Evolutionary conservation across 2,888 invertebrate genomes (phyloP), one percentile per base, ranked within the genome.

Genomic region (Nipponacmea schrenckii): DNA sequence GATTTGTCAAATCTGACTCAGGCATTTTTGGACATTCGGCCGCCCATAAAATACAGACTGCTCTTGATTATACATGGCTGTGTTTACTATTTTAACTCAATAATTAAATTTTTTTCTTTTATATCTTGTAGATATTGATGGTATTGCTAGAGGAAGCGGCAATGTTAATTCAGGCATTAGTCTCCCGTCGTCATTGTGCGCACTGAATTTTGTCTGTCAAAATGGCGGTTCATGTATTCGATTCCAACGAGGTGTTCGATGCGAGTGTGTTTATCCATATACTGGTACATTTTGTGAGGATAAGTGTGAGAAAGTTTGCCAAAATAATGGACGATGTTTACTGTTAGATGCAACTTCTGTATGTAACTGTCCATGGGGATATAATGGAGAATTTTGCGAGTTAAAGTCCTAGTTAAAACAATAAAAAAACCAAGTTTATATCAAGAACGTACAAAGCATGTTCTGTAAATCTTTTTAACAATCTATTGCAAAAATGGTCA

Each of bases 301-400:
- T 24, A 20, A 12, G 20, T 56, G 56, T 24, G 56, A 20, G 24
- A 56, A 56, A 15, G 20, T 12, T 20, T 56, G 56, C 24, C 56
- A 56, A 24, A 56, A 56, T 56, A 56, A 56, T 56, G 56, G 56
- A 17, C 56, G n/a, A 24, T 56, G 56, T 56, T 56, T 24, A 24
- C 24, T 56, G 56, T 20, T 24, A 10, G 20, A 24, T 24, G 24
- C 1, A 2, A 14, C 8, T 12, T 4, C 8, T 24, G 24, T 20
- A 24, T 56, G 56, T 56, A 56, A n/a, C 20, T 56, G 56, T 20
- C 20, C 20, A n/a, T 56, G 56, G 56, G 56, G 56, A 5, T 56
- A 24, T 56, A 56, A 56, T 56, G 56, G 56, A 56, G 14, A 12
- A 56, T 14, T 24, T 56, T 56, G 56, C 24, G 56, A 56, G 14